A percentile compares a stretch with the other conserved stretches of the same genome.
phyloP scores from a whole-genome alignment of 2,888 invertebrate species.

The Ophion ellenae region DNA sequence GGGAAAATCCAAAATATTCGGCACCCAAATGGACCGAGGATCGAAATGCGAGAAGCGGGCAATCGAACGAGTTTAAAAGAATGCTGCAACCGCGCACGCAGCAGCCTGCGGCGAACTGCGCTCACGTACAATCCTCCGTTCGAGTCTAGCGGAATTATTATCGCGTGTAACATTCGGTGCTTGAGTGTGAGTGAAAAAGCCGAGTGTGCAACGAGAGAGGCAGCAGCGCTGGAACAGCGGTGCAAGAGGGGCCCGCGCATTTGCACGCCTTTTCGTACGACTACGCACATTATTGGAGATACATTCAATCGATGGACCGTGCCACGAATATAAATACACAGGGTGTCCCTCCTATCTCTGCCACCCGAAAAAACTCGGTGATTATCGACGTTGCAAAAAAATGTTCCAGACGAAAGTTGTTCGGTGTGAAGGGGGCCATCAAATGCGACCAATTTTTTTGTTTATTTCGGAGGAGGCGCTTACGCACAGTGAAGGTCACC shows the following conservation, averaged over 20 bases:
- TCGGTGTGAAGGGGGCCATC: too few relatives aligned
- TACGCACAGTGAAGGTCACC: too few relatives aligned
- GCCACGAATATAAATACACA: constrained; percentile 2
- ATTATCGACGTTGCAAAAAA: too few relatives aligned
- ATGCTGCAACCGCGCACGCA: constrained; percentile 27
- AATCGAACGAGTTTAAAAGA: constrained; percentile 22
- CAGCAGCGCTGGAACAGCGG: constrained; percentile 11
- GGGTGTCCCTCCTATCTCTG: too few relatives aligned
- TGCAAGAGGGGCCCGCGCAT: constrained; percentile 48
- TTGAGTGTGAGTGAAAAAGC: constrained; percentile 15
- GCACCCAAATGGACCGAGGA: neutral
- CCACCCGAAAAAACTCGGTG: too few relatives aligned
- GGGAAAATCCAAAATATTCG: too few relatives aligned
- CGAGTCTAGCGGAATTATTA: constrained; percentile 11
- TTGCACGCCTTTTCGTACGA: constrained; percentile 60
- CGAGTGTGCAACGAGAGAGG: constrained; percentile 31
- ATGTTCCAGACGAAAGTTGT: too few relatives aligned
- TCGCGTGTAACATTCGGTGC: constrained; percentile 3
- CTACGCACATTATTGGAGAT: constrained; percentile 56
- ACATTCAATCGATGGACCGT: constrained; percentile 62
- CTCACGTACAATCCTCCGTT: constrained; percentile 31
- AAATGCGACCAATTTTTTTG: too few relatives aligned
- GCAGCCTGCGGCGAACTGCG: constrained; percentile 46
- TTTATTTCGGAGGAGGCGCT: too few relatives aligned
- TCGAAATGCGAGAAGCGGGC: neutral